phyloP scores from a whole-genome alignment of 2,113 vertebrate species.

The Columbina picui region DNA sequence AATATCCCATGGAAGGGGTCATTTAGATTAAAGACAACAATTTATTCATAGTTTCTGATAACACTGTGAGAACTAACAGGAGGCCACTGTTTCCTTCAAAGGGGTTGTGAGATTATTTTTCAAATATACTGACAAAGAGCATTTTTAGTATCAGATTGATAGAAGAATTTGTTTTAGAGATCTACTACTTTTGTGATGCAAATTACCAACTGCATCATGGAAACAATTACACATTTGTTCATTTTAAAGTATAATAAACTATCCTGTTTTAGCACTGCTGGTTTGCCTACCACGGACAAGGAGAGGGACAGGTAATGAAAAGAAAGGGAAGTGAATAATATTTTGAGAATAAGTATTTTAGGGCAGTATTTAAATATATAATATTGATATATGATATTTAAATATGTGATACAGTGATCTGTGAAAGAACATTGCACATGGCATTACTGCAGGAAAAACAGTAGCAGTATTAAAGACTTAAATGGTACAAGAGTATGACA shows the following conservation, averaged over 20 bases:
- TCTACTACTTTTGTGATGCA: background rate
- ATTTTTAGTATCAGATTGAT: background rate
- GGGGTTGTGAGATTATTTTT: background rate
- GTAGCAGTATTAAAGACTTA: background rate
- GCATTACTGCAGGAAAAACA: background rate
- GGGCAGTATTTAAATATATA: background rate
- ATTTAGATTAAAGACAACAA: background rate
- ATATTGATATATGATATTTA: too few species aligned
- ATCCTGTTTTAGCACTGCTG: background rate
- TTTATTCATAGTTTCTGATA: background rate
- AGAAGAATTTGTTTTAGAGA: background rate
- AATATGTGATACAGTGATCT: background rate
- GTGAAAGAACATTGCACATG: background rate
- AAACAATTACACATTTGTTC: background rate
- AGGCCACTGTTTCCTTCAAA: background rate
- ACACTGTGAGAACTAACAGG: background rate
- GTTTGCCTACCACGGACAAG: background rate
- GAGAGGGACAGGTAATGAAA: background rate
- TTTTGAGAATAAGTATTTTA: background rate
- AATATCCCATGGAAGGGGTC: background rate
- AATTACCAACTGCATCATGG: background rate
- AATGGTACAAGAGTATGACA: background rate
- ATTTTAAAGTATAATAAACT: background rate
- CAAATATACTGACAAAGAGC: background rate
- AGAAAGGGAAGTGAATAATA: background rate